Evolutionary conservation across 2,797 vertebrate species (phyloP).

Genomic region (Lepus townsendii): DNA sequence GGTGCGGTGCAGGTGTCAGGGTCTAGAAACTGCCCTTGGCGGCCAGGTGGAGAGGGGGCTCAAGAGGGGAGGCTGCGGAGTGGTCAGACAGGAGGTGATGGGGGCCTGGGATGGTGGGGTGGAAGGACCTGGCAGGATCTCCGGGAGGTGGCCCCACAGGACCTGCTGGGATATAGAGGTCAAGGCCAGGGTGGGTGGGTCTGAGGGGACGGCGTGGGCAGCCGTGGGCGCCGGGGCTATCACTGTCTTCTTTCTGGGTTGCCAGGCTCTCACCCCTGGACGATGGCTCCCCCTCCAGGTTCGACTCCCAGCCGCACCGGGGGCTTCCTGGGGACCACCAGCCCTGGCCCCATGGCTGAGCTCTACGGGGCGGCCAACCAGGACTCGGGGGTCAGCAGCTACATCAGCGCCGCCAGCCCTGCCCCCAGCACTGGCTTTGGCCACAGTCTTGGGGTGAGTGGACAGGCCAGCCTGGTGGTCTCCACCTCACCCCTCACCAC

Average conservation of each 20-base stretch:
- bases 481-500: background rate
- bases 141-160: background rate
- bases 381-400: slow-evolving; percentile 98
- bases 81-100: background rate
- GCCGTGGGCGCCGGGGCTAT: slow-evolving; percentile 53
- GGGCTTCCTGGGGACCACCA: slow-evolving; percentile 98
- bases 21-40: background rate
- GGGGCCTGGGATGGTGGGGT: background rate
- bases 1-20: background rate
- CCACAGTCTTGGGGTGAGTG: slow-evolving; percentile 98
- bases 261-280: slow-evolving; percentile 86
- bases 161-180: background rate
- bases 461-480: accelerated
- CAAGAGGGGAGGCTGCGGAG: background rate
- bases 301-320: slow-evolving; percentile 96
- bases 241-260: slow-evolving; percentile 89
- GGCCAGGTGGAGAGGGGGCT: background rate
- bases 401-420: slow-evolving; percentile 98
- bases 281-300: slow-evolving; percentile 90
- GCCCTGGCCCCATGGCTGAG: slow-evolving; percentile 98
- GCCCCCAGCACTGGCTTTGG: slow-evolving; percentile 98
- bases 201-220: background rate
- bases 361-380: slow-evolving; percentile 97
- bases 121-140: background rate
- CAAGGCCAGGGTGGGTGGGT: background rate